Percentiles rank a stretch among this genome's conserved stretches.
phyloP scores from a whole-genome alignment of 2,888 invertebrate species.

The Leptogaster cylindrica region DNA sequence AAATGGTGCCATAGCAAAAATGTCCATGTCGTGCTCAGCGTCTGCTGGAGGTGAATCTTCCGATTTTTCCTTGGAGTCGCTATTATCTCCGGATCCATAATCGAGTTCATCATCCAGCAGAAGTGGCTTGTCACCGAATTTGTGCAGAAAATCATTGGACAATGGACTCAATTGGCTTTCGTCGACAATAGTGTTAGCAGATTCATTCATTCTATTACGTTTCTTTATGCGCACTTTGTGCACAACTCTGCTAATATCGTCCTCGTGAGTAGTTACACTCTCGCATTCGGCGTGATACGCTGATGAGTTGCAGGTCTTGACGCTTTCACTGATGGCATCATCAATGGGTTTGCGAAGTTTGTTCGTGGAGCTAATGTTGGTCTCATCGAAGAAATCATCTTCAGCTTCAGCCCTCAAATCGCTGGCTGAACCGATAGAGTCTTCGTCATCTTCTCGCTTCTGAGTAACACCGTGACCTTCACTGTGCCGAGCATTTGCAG shows the following conservation, averaged over 20 bases:
- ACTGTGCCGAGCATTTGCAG: constrained; percentile 42
- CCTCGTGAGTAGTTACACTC: constrained; percentile 70
- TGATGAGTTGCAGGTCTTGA: constrained; percentile 72
- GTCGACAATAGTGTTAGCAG: constrained; percentile 52
- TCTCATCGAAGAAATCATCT: constrained; percentile 62
- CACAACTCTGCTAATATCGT: constrained; percentile 65
- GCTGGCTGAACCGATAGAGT: constrained; percentile 76
- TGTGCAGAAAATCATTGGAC: constrained; percentile 71
- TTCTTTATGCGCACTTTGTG: constrained; percentile 64
- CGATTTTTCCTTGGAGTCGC: constrained; percentile 51
- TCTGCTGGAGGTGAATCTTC: constrained; percentile 50
- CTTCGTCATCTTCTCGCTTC: constrained; percentile 66
- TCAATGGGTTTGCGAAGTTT: constrained; percentile 52
- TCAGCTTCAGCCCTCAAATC: constrained; percentile 68
- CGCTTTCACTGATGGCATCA: constrained; percentile 69
- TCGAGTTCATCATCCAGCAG: constrained; percentile 80
- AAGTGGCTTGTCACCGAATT: constrained; percentile 77
- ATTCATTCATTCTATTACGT: constrained; percentile 58
- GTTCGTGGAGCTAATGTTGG: constrained; percentile 55
- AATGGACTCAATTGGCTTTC: constrained; percentile 65
- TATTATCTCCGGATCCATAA: constrained; percentile 64
- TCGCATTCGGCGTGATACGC: constrained; percentile 77
- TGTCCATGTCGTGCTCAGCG: constrained; percentile 62
- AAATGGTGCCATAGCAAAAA: constrained; percentile 76
- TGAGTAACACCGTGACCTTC: constrained; percentile 47